Conservation (phyloP, 30 jellyfish, hydroid and myxozoan genomes). For the Clytia hemisphaerica region DNA sequence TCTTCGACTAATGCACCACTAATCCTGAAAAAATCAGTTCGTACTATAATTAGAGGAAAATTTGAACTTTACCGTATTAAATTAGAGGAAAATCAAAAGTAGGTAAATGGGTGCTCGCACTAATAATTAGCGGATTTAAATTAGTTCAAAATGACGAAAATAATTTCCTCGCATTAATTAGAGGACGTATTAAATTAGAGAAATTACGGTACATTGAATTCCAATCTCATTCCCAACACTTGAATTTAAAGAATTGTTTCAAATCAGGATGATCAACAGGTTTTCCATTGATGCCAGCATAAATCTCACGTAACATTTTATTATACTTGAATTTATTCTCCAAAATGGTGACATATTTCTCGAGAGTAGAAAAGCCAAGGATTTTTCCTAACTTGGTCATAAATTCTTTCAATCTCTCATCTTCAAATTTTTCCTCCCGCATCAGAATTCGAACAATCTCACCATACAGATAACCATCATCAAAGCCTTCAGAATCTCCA, state of each 20-base stretch:
- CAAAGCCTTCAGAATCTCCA: constrained; percentile 39
- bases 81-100: too few species aligned
- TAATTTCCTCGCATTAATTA: too few species aligned
- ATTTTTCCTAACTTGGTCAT: constrained; percentile 50
- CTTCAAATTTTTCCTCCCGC: constrained; percentile 38
- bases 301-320: constrained; percentile 26
- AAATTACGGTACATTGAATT: too few species aligned
- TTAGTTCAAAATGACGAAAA: too few species aligned
- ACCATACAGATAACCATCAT: constrained; percentile 67
- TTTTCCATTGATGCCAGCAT: constrained; percentile 45
- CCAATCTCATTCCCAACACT: too few species aligned
- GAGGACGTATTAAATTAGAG: too few species aligned
- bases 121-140: too few species aligned
- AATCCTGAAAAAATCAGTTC: too few species aligned
- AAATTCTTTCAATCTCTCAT: constrained; percentile 36
- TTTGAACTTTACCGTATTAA: too few species aligned
- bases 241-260: constrained; percentile 49
- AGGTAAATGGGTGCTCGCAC: too few species aligned
- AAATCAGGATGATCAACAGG: constrained; percentile 50
- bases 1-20: too few species aligned
- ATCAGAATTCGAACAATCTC: constrained; percentile 53
- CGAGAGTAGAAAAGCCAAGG: constrained; percentile 61
- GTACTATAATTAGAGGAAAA: too few species aligned
- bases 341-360: constrained; percentile 38
- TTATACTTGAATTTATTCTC: constrained; percentile 40